phyloP scores from a whole-genome alignment of 2,888 invertebrate species.

The Polietes domitor region DNA sequence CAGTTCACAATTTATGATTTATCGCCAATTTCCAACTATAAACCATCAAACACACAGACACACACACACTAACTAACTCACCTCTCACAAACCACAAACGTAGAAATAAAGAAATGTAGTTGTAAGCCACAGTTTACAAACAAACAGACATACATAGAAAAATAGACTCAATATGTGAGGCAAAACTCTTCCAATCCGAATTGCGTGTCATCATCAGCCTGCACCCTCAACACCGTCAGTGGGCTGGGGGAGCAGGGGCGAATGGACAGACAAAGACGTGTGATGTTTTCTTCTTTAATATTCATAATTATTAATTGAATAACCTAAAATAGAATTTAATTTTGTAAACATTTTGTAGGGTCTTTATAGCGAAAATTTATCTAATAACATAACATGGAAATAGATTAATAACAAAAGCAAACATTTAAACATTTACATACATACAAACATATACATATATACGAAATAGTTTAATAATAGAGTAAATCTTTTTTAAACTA shows the following conservation, averaged over 20 bases:
- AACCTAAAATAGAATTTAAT: slow-evolving; percentile 49
- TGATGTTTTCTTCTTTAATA: slow-evolving; percentile 32
- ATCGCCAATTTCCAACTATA: slow-evolving; percentile 2
- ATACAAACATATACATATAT: slow-evolving; percentile 28
- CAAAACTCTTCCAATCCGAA: slow-evolving; percentile 52
- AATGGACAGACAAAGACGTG: slow-evolving; percentile 6
- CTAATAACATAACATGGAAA: slow-evolving; percentile 55
- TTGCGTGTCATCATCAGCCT: slow-evolving; percentile 17
- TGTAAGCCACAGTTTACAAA: slow-evolving; percentile 53
- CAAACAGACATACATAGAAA: not conserved
- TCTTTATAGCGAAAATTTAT: slow-evolving; percentile 63
- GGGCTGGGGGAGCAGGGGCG: not conserved
- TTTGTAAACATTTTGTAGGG: slow-evolving; percentile 56
- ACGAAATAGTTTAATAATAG: slow-evolving; percentile 59
- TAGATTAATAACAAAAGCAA: slow-evolving; percentile 55
- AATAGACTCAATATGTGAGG: slow-evolving; percentile 32
- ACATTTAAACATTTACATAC: slow-evolving; percentile 5
- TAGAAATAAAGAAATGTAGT: slow-evolving; percentile 40
- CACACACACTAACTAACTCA: slow-evolving; percentile 16
- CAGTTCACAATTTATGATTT: slow-evolving; percentile 48
- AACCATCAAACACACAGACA: not conserved
- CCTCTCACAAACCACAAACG: not conserved
- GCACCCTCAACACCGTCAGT: slow-evolving; percentile 20
- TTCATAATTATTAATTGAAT: slow-evolving; percentile 20
- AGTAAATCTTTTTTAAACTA: slow-evolving; percentile 51